A percentile compares a stretch with the other conserved stretches of the same genome.
Evolutionary conservation across 2,797 vertebrate genomes (phyloP).

Genomic region (Leptodactylus fallax): DNA sequence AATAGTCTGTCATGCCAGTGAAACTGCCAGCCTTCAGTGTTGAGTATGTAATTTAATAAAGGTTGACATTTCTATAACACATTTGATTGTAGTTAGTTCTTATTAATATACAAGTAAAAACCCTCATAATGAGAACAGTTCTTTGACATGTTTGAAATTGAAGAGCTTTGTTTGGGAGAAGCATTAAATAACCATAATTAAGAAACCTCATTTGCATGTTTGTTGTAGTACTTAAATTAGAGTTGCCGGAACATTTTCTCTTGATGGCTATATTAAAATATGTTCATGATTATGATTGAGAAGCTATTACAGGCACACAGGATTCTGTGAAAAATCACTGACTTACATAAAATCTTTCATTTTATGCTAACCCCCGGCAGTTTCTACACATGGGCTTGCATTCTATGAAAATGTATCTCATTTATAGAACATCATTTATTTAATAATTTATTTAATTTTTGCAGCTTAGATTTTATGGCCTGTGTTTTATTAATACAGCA

Average conservation of each 20-base stretch:
- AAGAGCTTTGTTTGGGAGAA: slow-evolving; percentile 63
- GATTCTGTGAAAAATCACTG: slow-evolving; percentile 19
- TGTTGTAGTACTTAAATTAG: slow-evolving; percentile 62
- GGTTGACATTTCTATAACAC: slow-evolving; percentile 57
- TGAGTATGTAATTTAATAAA: slow-evolving; percentile 46
- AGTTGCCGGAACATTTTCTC: slow-evolving; percentile 61
- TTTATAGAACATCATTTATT: slow-evolving; percentile 36
- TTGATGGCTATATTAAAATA: slow-evolving; percentile 64
- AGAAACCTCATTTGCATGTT: slow-evolving; percentile 63
- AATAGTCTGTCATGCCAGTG: background rate
- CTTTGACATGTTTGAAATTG: slow-evolving; percentile 56
- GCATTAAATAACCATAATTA: slow-evolving; percentile 63
- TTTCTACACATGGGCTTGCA: background rate
- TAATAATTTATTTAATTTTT: slow-evolving; percentile 38
- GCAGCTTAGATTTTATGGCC: slow-evolving; percentile 27
- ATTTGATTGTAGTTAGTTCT: slow-evolving; percentile 54
- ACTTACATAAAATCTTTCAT: slow-evolving; percentile 42
- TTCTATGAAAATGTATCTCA: background rate
- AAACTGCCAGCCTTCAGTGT: slow-evolving; percentile 22
- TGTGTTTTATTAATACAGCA: slow-evolving; percentile 11
- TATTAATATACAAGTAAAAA: slow-evolving; percentile 53
- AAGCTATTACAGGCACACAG: slow-evolving; percentile 41
- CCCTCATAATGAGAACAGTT: slow-evolving; percentile 50
- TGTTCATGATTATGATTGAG: slow-evolving; percentile 63
- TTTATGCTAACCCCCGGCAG: slow-evolving; percentile 14